Conservation (phyloP, 53 echinoderm and acorn worm species). For the Henricia sp. region DNA sequence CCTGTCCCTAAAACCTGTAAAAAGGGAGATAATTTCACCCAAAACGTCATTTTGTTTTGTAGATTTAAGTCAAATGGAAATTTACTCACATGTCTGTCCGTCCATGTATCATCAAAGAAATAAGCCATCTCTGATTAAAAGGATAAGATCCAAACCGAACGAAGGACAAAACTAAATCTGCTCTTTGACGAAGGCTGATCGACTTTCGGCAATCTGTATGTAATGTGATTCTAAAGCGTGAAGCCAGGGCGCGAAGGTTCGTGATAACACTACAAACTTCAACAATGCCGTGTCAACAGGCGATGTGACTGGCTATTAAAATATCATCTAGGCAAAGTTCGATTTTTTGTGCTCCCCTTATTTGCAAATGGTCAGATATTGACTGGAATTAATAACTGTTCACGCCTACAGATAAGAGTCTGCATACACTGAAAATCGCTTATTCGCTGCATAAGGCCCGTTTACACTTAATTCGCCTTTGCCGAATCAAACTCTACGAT, state of each 20-base stretch:
- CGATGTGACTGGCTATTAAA: background rate
- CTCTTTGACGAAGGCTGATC: background rate
- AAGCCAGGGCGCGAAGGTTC: background rate
- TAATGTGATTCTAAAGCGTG: background rate
- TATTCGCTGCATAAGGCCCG: too few relatives aligned
- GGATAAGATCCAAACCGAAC: background rate
- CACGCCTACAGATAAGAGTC: conserved; percentile 12
- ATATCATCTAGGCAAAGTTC: conserved; percentile 32
- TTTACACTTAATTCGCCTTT: too few relatives aligned
- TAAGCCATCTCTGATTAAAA: conserved; percentile 3
- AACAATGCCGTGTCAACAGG: conserved; percentile 1
- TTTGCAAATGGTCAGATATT: conserved; percentile 8
- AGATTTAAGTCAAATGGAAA: background rate
- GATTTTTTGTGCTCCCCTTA: background rate
- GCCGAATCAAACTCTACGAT: too few relatives aligned
- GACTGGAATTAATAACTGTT: background rate
- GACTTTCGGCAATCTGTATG: background rate
- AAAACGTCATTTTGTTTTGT: too few relatives aligned
- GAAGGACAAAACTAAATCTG: background rate
- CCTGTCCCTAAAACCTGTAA: too few relatives aligned
- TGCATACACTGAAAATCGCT: conserved; percentile 34
- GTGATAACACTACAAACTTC: background rate
- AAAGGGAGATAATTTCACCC: too few relatives aligned
- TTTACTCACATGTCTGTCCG: conserved; percentile 26
- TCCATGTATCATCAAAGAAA: background rate